Percentiles rank a stretch among this genome's conserved stretches.
These are phyloP conservation scores for Phoebastria nigripes DNA, from an alignment of 2,797 vertebrate genomes.

Conservation along the genomic window DNA sequence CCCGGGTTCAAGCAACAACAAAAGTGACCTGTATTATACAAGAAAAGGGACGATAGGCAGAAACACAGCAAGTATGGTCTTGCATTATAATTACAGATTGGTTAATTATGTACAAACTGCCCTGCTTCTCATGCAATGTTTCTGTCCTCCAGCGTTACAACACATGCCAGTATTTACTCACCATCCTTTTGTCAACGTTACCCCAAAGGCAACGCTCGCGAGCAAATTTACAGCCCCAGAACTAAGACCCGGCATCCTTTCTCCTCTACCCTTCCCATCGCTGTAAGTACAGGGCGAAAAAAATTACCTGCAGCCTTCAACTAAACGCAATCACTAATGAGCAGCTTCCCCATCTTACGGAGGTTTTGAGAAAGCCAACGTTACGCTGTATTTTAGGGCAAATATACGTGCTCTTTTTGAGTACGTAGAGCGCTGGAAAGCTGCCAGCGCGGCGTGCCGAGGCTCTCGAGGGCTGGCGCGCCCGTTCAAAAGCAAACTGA, in stretches of 20 bases:
- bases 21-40: fast-evolving
- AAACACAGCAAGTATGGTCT: not conserved
- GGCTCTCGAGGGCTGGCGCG: not conserved
- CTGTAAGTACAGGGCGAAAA: not conserved
- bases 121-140: not conserved
- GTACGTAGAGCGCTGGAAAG: not conserved
- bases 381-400: fast-evolving
- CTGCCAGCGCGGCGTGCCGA: fast-evolving
- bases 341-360: not conserved
- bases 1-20: not conserved
- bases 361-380: not conserved
- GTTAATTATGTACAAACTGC: not conserved
- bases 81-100: not conserved
- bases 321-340: fast-evolving
- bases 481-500: not conserved
- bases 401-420: not conserved
- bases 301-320: not conserved
- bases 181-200: not conserved
- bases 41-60: not conserved
- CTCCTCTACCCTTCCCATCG: not conserved
- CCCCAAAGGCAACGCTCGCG: not conserved
- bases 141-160: not conserved
- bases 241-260: not conserved
- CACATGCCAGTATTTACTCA: not conserved
- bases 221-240: not conserved